A percentile compares a stretch with the other conserved stretches of the same genome.
Evolutionary conservation across 2,797 vertebrate species (phyloP).

Genomic region (Tympanoctomys barrerae): DNA sequence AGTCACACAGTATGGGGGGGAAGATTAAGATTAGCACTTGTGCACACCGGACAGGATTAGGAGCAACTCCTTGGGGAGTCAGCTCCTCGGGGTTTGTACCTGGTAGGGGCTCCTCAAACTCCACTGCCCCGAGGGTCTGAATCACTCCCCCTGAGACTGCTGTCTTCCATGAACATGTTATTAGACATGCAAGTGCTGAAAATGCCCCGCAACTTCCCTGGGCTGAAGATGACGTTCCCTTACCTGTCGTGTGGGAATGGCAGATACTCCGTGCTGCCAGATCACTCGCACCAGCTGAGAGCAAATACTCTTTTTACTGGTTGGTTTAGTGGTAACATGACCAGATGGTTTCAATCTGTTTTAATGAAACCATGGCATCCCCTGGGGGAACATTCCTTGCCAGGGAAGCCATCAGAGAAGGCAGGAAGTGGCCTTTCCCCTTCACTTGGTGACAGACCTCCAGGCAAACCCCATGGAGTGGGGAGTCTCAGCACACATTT

Average conservation of each 20-base stretch:
- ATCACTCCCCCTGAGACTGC: background rate
- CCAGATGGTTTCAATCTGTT: background rate
- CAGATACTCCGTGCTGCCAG: background rate
- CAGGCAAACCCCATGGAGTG: background rate
- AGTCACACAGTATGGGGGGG: background rate
- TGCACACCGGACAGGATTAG: background rate
- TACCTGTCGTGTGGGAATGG: background rate
- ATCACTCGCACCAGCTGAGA: background rate
- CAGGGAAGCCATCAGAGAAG: background rate
- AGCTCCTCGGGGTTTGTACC: background rate
- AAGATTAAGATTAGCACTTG: background rate
- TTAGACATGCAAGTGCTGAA: background rate
- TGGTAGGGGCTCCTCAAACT: background rate
- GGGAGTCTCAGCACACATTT: background rate
- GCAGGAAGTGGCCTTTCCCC: background rate
- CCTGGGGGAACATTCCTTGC: background rate
- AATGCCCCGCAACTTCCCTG: background rate
- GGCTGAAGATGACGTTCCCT: background rate
- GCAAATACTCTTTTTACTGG: background rate
- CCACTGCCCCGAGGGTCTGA: background rate
- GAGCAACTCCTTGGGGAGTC: too few relatives aligned
- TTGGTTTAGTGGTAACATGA: background rate
- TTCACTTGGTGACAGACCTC: background rate
- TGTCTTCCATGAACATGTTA: background rate
- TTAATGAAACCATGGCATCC: background rate